A percentile compares a stretch with the other conserved stretches of the same genome.
Conservation (phyloP, 1,140 invertebrate genomes). For the Danaus plexippus region DNA sequence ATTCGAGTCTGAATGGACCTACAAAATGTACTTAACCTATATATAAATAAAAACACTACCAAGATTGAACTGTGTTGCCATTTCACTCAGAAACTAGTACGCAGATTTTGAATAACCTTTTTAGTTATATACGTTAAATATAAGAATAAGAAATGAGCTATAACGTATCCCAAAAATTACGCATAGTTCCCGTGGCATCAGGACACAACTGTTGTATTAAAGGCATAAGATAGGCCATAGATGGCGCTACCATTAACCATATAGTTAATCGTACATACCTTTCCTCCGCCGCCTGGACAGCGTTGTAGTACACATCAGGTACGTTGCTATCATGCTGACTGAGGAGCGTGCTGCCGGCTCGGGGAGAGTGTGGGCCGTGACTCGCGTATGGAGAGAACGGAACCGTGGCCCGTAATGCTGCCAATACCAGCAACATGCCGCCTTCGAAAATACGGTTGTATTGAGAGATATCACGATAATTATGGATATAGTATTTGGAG, state of each 20-base stretch:
- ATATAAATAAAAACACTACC: neutral
- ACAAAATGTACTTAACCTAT: neutral
- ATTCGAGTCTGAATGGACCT: conserved; percentile 1
- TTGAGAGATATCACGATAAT: no score
- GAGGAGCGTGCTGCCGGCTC: conserved; percentile 56
- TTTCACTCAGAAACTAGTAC: no score
- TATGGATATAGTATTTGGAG: no score
- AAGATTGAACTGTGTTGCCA: no score
- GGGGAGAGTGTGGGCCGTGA: conserved; percentile 53
- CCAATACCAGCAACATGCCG: conserved; percentile 49
- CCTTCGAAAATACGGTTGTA: conserved; percentile 22
- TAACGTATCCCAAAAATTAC: no score
- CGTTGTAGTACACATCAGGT: conserved; percentile 60
- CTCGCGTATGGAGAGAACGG: conserved; percentile 59
- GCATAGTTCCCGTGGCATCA: no score
- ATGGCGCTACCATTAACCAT: neutral
- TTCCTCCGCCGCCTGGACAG: conserved; percentile 45
- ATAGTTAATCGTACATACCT: conserved; percentile 23
- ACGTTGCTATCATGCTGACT: conserved; percentile 55
- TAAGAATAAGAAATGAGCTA: no score
- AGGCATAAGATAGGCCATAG: no score
- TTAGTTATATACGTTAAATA: no score
- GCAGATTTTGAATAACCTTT: no score
- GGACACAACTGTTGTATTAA: no score
- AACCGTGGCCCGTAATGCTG: conserved; percentile 49